Evolutionary conservation across 2,797 vertebrate species (phyloP), one percentile per base, ranked within the genome.

Genomic region (Pangasius sanitwongsei): DNA sequence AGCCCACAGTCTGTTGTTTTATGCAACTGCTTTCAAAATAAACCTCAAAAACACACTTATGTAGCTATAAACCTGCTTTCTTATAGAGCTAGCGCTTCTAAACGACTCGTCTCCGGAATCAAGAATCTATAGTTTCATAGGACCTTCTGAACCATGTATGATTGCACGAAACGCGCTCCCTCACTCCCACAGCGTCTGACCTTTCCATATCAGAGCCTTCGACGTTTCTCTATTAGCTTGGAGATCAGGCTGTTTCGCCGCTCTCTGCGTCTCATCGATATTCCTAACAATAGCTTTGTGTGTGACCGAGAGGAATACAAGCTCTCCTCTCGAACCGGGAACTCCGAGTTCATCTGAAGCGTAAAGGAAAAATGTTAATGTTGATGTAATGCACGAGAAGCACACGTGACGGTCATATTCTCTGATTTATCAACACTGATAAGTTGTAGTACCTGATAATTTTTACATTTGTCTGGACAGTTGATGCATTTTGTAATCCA

Each of bases 181-280:
- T 87, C 78, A 41, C 84, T 91, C 89, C 55, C 89, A 55, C 25
- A 44, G 65, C 55, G 85, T 85, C 88, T 91, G 90, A 92, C 89
- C 87, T 92, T 92, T 94, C 90, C 90, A 89, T 82, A 59, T 90
- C 74, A 86, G 65, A 89, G 75, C 25, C 75, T 89, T 63, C 37
- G 83, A 83, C 72, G 31, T 87, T 87, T 86, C 88, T 90, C 74
- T 83, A 86, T 92, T 92, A 90, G 87, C 88, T 84, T 15, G 59
- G 70, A 89, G 85, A 91, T 90, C 88, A 89, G 69, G 20, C 86
- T 89, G 77, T 70, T 77, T 87, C 34, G 83, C 77, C 11, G 18
- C 25, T 77, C 48, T n/a, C 82, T 83, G 59, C 44, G 18, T 81
- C 89, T 86, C 57, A 86, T 87, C 87, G 75, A 75, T 90, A 90